Base-by-base conservation (phyloP, 2,113 vertebrate genomes). In the Caranx melampygus region DNA sequence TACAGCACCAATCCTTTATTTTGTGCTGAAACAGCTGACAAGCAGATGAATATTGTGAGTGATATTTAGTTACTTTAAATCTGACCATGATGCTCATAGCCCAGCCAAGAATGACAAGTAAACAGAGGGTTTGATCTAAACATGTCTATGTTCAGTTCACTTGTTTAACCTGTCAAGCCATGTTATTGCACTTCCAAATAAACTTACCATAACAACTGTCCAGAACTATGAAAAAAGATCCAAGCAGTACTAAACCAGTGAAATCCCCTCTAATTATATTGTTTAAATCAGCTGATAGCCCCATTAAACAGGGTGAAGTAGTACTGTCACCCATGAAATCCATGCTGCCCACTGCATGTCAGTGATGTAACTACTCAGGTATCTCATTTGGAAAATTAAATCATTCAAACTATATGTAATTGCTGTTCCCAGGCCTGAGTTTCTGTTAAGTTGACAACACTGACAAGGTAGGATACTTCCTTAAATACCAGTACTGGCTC, bases 271-370 rank as follows among this genome's bases (percentile, higher is more conserved):
- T 59, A 72, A 78, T 81, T 44, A 71, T 16, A 51, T 51, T 0
- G 12, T 76, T 70, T 75, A 64, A 86, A 81, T 37, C 12, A 16
- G 44, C 37, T 64, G 31, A 57, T 54, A 69, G 10, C 58, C 33
- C 35, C 64, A 52, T 69, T 59, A 72, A 37, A 45, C 52, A 49
- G 52, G 64, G 26, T 3, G 20, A 79, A 15, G 34, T 44, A 58
- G 16, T n/a, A 5, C 3, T 45, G 18, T 0, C 9, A 67, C 55
- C 31, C 3, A 69, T 37, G 47, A 35, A 71, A 52, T 21, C 31
- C 26, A 26, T 26, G 26, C 54, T 44, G 37, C 31, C 54, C 60
- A 60, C 26, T 14, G 20, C 26, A 37, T 21, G 3, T 16, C 31
- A 33, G 9, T 21, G 14, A 67, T 55, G 59, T 65, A 64, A 33